Evolutionary conservation across 1,140 invertebrate genomes (phyloP), one percentile per base, ranked within the genome.

Genomic region (Magallana angulata): DNA sequence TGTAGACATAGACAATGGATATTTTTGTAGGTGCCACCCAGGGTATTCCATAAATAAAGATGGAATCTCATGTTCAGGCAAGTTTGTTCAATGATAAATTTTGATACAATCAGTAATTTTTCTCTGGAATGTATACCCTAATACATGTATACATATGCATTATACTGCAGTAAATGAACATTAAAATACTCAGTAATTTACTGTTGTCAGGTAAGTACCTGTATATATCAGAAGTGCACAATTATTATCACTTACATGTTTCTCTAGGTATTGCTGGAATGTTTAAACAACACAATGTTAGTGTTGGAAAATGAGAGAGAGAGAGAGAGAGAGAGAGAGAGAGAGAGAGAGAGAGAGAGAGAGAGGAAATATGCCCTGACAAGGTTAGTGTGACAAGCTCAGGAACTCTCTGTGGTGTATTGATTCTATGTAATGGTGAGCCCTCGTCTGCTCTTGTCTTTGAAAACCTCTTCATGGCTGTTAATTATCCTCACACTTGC

Each of bases 41-140:
- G 92, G 92, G 14, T 92, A 88, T 48, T 80, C 82, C 24, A 86
- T 93, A 8, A 87, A 88, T 64, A 85, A 83, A 58, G 89, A 93
- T 88, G 92, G 92, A 68, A 85, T 89, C n/a, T 89, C 91, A 64
- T 93, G 92, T 86, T 59, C 88, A 85, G 88, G 92, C 92, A 90
- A 90, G 89, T 57, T 14, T 12, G 12, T 76, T 48, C 14, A 76
- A 8, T 12, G 24, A 30, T 76, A 24, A 12, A 71, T 24, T 24
- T 8, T 48, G 5, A 48, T 48, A 48, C 36, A 48, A 48, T 48
- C 5, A 48, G 2, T 48, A 2, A 48, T 48, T 48, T 48, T 48
- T 48, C 36, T 1, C 36, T 48, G 36, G 36, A 48, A 48, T 48
- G 36, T 48, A 48, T 48, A 48, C 36, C 36, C 36, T 48, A 2